Percentiles rank a stretch among this genome's conserved stretches.
Conservation (phyloP, 2,797 vertebrate genomes). For the Erpetoichthys calabaricus region DNA sequence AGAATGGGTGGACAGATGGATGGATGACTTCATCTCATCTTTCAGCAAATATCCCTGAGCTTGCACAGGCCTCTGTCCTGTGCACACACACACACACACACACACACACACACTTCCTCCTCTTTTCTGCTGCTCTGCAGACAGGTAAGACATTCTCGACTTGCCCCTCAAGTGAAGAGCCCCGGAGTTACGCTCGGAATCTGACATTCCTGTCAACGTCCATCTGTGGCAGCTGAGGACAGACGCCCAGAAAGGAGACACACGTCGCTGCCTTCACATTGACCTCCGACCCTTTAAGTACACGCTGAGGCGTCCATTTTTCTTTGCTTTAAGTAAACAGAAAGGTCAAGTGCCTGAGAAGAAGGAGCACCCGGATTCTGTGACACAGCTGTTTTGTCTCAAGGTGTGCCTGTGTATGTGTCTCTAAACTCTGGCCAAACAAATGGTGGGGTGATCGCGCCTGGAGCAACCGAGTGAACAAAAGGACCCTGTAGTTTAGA, state of each 20-base stretch:
- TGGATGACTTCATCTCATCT: too few species aligned
- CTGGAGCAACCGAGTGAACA: neutral
- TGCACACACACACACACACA: too few species aligned
- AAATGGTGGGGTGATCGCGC: neutral
- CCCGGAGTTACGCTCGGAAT: neutral
- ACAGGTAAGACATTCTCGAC: too few species aligned
- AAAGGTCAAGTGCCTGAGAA: slow-evolving; percentile 26
- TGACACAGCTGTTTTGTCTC: slow-evolving; percentile 10
- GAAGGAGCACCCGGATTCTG: slow-evolving; percentile 15
- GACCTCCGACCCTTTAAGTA: slow-evolving; percentile 33
- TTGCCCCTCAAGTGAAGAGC: too few species aligned
- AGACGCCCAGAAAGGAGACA: slow-evolving; percentile 1
- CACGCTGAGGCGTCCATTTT: slow-evolving; percentile 47
- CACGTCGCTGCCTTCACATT: slow-evolving; percentile 3
- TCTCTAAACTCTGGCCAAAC: neutral
- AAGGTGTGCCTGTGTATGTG: slow-evolving; percentile 11
- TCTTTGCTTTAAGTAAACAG: slow-evolving; percentile 42
- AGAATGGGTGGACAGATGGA: too few species aligned
- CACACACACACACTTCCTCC: too few species aligned
- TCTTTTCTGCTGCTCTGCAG: too few species aligned
- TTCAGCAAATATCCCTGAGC: too few species aligned
- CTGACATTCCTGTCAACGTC: neutral
- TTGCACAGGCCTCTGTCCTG: too few species aligned
- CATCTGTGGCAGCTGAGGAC: neutral
- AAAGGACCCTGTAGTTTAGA: neutral